Base-by-base conservation (phyloP, 64 coral and sea anemone species). In the Exaiptasia diaphana region DNA sequence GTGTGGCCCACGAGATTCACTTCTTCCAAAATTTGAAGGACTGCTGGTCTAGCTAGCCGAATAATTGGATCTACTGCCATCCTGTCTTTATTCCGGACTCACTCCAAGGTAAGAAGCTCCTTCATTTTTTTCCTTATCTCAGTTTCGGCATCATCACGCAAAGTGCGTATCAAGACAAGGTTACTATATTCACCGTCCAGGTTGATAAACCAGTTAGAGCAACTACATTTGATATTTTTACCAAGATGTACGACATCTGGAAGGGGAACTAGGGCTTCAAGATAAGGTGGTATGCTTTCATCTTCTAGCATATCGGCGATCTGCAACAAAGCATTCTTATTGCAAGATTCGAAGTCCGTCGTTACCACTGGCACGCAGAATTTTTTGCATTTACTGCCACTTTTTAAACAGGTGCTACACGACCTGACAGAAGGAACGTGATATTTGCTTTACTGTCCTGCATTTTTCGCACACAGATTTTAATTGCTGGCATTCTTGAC, bases 171-270 rank as follows among this genome's bases (percentile, higher is more conserved):
- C 28, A 89, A 25, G 50, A 42, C 35, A n/a, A 89, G 69, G 31
- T 53, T 62, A 13, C 26, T 42, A 33, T 43, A 40, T 50, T 71
- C 87, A 29, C 29, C 77, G 20, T 75, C 28, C 22, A 82, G 44
- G 5, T 82, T 41, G 1, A 90, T 11, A n/a, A 82, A 48, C 87
- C 87, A 90, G 32, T 90, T 90, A 20, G 53, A 46, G 13, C 81
- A 90, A 49, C 58, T 82, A 17, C 54, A 73, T 36, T 90, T 90
- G 14, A 82, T 31, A 8, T 41, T 90, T 65, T 75, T 90, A 1
- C 87, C 87, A 20, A 82, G 77, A 50, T 90, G 87, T 13, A 82
- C 87, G 3, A 52, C 53, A 81, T 89, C 87, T 57, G 88, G 62
- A 55, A 83, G 43, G 41, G 32, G 77, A 41, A 45, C 15, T 24